Evolutionary conservation across 2,797 vertebrate genomes (phyloP), one percentile per base, ranked within the genome.

Genomic region (Phoeniculus purpureus): DNA sequence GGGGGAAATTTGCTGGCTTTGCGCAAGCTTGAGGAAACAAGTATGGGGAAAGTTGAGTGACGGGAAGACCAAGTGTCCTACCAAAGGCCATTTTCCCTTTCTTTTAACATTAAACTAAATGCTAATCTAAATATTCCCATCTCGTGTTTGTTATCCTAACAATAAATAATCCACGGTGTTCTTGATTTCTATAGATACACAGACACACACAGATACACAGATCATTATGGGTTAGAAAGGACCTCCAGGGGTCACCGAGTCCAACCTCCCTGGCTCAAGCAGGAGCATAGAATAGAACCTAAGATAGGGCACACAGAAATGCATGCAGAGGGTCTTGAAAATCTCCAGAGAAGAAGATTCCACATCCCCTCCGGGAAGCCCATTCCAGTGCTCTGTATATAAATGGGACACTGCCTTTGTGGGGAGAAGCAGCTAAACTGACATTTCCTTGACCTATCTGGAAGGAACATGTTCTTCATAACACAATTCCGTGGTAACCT

Each of bases 351-450:
- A 37, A 37, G 37, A 12, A 37, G 37, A 37, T 37, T 37, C 37
- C 37, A 37, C 37, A 37, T 37, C 12, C 37, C 37, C 12, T 37
- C 37, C 37, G 37, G 37, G 37, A 8, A 37, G 37, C 37, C 37
- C 12, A 12, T 37, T 37, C 12, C 37, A 37, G 37, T 8, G 37
- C 37, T 37, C 37, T 37, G 88, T 81, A 93, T 65, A 70, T 79
- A 92, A 65, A 85, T 15, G 58, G 60, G 34, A 90, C 86, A 66
- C 45, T 76, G 19, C 4, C 47, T 89, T 92, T n/a, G 43, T 4
- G 26, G 70, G 89, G 90, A 90, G 20, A 93, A 76, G 86, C 85
- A 67, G 91, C 93, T 94, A 94, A 95, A 83, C n/a, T 93, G 91
- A 80, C 60, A 25, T 85, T 91, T 87, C 50, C 37, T 67, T 66